phyloP scores from a whole-genome alignment of 2,888 invertebrate species.

The Cerceris ruficornis region DNA sequence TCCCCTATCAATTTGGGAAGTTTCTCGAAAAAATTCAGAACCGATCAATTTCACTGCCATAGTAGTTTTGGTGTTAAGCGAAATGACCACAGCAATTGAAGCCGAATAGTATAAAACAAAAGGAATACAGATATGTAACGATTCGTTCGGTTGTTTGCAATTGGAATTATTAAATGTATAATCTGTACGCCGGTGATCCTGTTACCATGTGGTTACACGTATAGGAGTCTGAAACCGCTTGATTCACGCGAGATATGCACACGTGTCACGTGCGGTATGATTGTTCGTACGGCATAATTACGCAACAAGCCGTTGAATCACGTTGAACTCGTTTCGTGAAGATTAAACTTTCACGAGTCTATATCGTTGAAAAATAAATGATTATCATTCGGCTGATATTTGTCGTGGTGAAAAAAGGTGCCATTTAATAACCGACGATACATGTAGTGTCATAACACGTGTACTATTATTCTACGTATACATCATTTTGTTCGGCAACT shows the following conservation, averaged over 20 bases:
- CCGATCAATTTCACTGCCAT: no score
- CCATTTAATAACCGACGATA: neutral
- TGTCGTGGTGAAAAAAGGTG: neutral
- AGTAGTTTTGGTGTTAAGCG: no score
- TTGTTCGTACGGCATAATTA: constrained; percentile 37
- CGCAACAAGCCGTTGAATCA: constrained; percentile 46
- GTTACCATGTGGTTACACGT: constrained; percentile 17
- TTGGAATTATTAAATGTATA: neutral
- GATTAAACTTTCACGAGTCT: constrained; percentile 47
- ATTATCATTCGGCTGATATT: neutral
- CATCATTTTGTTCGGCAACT: neutral
- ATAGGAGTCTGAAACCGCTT: constrained; percentile 22
- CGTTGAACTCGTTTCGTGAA: constrained; percentile 19
- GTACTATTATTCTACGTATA: neutral
- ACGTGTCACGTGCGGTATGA: constrained; percentile 26
- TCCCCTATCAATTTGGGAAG: no score
- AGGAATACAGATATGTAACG: no score
- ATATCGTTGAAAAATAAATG: constrained; percentile 10
- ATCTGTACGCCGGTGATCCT: neutral
- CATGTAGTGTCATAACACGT: neutral
- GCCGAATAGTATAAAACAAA: no score
- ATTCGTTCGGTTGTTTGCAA: neutral
- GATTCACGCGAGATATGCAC: constrained; percentile 44
- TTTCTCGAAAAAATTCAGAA: no score
- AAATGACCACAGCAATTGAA: no score